Evolutionary conservation across 92 coral and sea anemone species (phyloP).

Genomic region (Actinostola sp.): DNA sequence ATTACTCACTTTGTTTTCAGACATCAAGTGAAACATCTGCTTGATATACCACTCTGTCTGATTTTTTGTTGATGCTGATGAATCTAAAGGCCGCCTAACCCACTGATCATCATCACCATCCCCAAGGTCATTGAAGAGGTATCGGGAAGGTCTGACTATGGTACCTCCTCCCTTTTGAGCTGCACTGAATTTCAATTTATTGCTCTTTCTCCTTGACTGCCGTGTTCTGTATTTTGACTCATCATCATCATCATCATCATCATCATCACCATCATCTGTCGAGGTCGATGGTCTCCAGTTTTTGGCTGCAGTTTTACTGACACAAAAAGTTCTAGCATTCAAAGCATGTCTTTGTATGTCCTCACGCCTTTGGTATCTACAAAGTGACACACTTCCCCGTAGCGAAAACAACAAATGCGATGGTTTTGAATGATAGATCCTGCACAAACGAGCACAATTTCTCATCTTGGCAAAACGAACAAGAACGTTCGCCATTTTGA

Average conservation of each 20-base stretch:
- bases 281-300: conserved; percentile 4
- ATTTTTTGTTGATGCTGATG: conserved; percentile 1
- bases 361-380: not conserved
- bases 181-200: not conserved
- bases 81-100: conserved; percentile 39
- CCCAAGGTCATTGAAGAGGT: conserved; percentile 53
- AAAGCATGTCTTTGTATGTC: not conserved
- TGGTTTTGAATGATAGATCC: not conserved
- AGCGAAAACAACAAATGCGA: not conserved
- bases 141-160: conserved; percentile 42
- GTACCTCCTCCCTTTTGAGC: conserved; percentile 26
- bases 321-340: not conserved
- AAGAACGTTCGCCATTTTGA: conserved; percentile 19
- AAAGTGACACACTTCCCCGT: not conserved
- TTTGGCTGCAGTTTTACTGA: not conserved
- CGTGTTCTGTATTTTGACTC: not conserved
- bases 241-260: conserved; percentile 6
- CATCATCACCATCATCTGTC: too few species aligned
- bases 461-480: not conserved
- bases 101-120: conserved; percentile 47
- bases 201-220: not conserved
- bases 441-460: not conserved
- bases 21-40: conserved; percentile 56
- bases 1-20: conserved; percentile 41
- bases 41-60: conserved; percentile 73